Base-by-base conservation (phyloP, 2,888 invertebrate species). In the Lycophotia porphyrea region DNA sequence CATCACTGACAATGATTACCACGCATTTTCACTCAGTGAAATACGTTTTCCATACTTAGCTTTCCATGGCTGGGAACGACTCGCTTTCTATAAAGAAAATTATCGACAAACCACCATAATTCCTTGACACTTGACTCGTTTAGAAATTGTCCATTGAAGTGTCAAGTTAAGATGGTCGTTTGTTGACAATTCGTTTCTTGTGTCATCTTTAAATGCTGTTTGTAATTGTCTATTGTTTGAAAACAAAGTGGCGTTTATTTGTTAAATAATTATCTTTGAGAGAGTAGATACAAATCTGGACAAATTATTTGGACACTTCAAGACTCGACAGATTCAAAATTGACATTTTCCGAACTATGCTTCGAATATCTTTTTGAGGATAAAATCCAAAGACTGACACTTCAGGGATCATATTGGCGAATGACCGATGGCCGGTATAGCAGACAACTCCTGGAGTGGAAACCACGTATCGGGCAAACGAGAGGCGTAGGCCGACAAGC, bases 21-120 rank as follows among this genome's bases (percentile, higher is more conserved):
- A 83, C 81, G 81, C 79, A 90, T 93, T 95, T 94, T 92, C 93
- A 93, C 91, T 91, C 77, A 89, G 87, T 88, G 85, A 89, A 90
- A 91, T 91, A 91, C 90, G 89, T 93, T 94, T 94, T 94, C 94
- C 94, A 93, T 92, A 90, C 88, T 91, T 61, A 76, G 77, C 88
- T 88, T 88, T 88, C 89, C 84, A 88, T 66, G 84, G 92, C 90
- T 93, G 93, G 87, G 92, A 94, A 93, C 91, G 81, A 87, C 89
- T 93, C 93, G 92, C 93, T 92, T 91, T 93, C 95, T 94, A 87
- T 80, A 82, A 84, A 89, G 92, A 91, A 91, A 91, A 92, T 89
- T 91, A 90, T 88, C 87, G 84, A 86, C 84, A 82, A 65, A 70
- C 76, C 78, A 84, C 87, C 85, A 88, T 72, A 68, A 73, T 81